Conservation (phyloP, 2,888 invertebrate genomes). For the Heteropelma amictum region DNA sequence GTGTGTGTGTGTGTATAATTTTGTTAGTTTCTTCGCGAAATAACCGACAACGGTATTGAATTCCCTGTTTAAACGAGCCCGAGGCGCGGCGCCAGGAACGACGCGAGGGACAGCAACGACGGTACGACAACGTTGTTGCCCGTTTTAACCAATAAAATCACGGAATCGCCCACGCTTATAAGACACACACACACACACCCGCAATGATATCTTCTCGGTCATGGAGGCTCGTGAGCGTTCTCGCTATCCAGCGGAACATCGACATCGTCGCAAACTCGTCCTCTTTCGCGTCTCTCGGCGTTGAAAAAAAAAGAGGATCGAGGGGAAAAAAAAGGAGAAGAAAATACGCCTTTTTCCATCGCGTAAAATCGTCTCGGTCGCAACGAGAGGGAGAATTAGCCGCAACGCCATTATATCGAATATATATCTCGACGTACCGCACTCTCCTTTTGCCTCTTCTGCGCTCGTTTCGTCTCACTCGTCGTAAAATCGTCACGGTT, state of each 20-base stretch:
- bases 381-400: constrained; percentile 45
- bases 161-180: constrained; percentile 30
- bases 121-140: constrained; percentile 48
- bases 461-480: constrained; percentile 44
- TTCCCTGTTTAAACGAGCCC: constrained; percentile 49
- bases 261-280: constrained; percentile 56
- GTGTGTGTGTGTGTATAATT: too few relatives aligned
- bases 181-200: too few relatives aligned
- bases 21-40: constrained; percentile 40
- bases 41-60: constrained; percentile 53
- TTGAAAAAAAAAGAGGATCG: too few relatives aligned
- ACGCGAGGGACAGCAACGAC: constrained; percentile 31
- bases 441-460: constrained; percentile 25
- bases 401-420: constrained; percentile 30
- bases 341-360: constrained; percentile 34
- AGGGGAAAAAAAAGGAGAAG: too few relatives aligned
- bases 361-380: constrained; percentile 7
- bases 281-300: constrained; percentile 21
- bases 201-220: constrained; percentile 21
- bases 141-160: constrained; percentile 52
- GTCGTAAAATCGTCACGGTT: constrained; percentile 49
- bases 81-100: constrained; percentile 37
- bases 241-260: constrained; percentile 44
- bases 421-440: constrained; percentile 30
- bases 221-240: background rate